Conservation (phyloP, 2,113 vertebrate species). For the Prochilodus magdalenae region DNA sequence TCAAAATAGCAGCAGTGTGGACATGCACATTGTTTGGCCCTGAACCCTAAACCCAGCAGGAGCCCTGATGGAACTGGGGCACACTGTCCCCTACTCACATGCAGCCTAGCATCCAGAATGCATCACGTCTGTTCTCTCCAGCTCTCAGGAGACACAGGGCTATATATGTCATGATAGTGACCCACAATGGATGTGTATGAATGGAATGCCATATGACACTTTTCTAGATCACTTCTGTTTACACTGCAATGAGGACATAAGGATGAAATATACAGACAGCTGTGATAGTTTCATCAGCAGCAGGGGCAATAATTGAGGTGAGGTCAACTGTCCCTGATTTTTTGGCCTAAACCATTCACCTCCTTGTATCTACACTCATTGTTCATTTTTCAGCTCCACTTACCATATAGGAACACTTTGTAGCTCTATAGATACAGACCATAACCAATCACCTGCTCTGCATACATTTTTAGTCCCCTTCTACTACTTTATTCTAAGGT, state of each 20-base stretch:
- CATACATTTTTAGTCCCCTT: too few relatives aligned
- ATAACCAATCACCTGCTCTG: too few relatives aligned
- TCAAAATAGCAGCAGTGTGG: slow-evolving; percentile 20
- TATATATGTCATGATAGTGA: slow-evolving; percentile 35
- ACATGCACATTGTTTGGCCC: slow-evolving; percentile 14
- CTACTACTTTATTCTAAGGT: too few relatives aligned
- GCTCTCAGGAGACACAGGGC: slow-evolving; percentile 20
- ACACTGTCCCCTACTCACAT: slow-evolving; percentile 22
- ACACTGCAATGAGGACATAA: neutral
- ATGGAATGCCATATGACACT: neutral
- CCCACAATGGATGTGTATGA: slow-evolving; percentile 45
- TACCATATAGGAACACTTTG: too few relatives aligned
- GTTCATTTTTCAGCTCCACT: too few relatives aligned
- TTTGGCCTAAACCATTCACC: too few relatives aligned
- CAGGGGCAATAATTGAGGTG: too few relatives aligned
- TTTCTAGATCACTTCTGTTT: neutral
- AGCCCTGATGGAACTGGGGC: slow-evolving; percentile 42
- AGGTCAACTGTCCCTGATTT: too few relatives aligned
- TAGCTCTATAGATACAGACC: too few relatives aligned
- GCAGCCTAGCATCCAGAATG: slow-evolving; percentile 26
- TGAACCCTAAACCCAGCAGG: slow-evolving; percentile 31
- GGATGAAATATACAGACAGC: neutral
- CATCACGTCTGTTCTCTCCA: slow-evolving; percentile 23
- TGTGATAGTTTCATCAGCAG: neutral
- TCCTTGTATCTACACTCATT: too few relatives aligned